Percentiles rank a stretch among this genome's conserved stretches.
phyloP scores from a whole-genome alignment of 2,797 vertebrate species.

The Tokudaia muenninki region DNA sequence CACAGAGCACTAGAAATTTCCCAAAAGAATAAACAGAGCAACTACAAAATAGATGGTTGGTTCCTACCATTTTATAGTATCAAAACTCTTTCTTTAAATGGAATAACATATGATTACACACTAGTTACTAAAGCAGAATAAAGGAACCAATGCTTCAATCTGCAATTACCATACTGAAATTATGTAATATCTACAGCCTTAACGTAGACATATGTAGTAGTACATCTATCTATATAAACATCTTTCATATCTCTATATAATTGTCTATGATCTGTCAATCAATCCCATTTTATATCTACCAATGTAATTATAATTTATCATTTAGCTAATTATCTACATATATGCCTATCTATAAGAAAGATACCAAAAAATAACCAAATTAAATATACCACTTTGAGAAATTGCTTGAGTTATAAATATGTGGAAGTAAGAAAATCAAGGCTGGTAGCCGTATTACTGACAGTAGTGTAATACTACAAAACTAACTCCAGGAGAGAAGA shows the following conservation, averaged over 20 bases:
- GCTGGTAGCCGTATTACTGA: not conserved
- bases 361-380: not conserved
- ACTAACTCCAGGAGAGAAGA: not conserved
- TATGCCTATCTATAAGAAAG: not conserved
- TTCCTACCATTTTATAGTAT: not conserved
- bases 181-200: not conserved
- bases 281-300: not conserved
- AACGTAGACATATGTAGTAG: not conserved
- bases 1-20: constrained; percentile 54
- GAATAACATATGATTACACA: not conserved
- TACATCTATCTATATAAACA: not conserved
- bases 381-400: not conserved
- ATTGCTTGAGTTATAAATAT: not conserved
- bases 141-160: not conserved
- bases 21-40: not conserved
- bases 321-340: not conserved
- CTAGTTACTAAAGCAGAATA: not conserved
- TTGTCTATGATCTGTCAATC: not conserved
- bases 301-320: not conserved
- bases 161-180: not conserved
- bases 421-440: not conserved
- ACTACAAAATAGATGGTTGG: constrained; percentile 4
- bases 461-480: not conserved
- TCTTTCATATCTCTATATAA: not conserved
- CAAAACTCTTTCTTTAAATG: not conserved